These are phyloP conservation scores for Hydrophis major DNA, from an alignment of 2,797 vertebrate species.

Conservation along the genomic window DNA sequence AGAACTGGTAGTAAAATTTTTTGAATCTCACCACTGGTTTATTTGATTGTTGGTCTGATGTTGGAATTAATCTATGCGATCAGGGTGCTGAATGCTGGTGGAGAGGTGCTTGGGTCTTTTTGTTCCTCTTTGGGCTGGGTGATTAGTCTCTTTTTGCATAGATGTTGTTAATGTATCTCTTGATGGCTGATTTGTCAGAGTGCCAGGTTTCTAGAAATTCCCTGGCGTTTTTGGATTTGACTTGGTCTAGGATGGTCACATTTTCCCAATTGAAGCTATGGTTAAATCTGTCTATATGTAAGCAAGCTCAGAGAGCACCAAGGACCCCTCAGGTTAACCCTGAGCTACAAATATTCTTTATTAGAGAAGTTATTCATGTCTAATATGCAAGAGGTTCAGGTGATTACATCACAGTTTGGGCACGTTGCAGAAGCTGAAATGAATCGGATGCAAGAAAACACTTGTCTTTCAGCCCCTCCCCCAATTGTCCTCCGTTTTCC, in stretches of 20 bases:
- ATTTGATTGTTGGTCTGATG: neutral
- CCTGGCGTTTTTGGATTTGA: neutral
- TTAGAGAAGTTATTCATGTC: neutral
- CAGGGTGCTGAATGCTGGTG: neutral
- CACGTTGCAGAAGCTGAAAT: neutral
- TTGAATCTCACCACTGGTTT: too few relatives aligned
- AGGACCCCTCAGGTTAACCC: neutral
- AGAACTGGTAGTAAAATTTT: too few relatives aligned
- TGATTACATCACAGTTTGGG: neutral
- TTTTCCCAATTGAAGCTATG: neutral
- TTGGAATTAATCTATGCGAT: neutral
- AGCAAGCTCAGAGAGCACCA: neutral
- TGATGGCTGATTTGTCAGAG: neutral
- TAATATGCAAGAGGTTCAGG: neutral
- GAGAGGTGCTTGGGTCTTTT: neutral
- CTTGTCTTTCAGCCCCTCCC: neutral
- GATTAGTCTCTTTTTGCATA: neutral
- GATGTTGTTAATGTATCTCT: neutral
- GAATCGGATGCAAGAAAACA: neutral
- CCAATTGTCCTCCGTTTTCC: neutral
- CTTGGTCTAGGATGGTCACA: neutral
- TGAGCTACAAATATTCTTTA: neutral
- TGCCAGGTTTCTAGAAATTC: neutral
- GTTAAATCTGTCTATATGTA: neutral
- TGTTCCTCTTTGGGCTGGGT: neutral